Base-by-base conservation (phyloP, 2,113 vertebrate species). In the Dinomys branickii region DNA sequence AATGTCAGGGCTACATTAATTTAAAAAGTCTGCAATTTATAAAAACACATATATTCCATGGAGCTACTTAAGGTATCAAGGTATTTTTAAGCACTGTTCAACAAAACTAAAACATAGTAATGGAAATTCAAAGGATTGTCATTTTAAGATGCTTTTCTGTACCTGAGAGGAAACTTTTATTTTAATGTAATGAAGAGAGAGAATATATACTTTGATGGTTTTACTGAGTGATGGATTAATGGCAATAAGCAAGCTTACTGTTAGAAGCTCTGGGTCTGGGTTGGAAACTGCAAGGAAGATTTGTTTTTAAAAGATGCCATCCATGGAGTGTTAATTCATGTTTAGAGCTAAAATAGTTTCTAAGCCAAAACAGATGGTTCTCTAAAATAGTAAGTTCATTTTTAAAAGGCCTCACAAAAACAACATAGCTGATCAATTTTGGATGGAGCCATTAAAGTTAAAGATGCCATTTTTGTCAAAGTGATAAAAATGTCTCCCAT, bases 381-480 rank as follows among this genome's bases (percentile, higher is more conserved):
- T 82, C 90, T 93, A 84, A 88, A 90, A 94, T 85, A 82, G 47
- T 58, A 86, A 86, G 14, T 87, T 95, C 75, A 91, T 97, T 97
- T 97, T 90, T 75, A 77, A 97, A 96, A 93, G 44, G 7, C 22
- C 78, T 92, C 17, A 92, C 41, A 82, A 90, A 96, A 96, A 89
- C 83, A 97, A 96, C 47, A 91, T 84, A 92, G 54, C 94, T 94
- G 85, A 97, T 97, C 71, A 92, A 95, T 97, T 96, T 97, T 98
- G 96, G 47, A 95, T 96, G 33, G 35, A 67, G 26, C 33, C 54
- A 96, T 98, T 97, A 97, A 98, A 97, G 91, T 97, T 97, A 85
- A 97, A 97, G 94, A 91, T 95, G 47, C 71, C 85, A 94, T 95
- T 95, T 97, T 97, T 97, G 94, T 96, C 94, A 92, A 91, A 96